Conservation (phyloP, 2,113 vertebrate species). For the Ictalurus punctatus region DNA sequence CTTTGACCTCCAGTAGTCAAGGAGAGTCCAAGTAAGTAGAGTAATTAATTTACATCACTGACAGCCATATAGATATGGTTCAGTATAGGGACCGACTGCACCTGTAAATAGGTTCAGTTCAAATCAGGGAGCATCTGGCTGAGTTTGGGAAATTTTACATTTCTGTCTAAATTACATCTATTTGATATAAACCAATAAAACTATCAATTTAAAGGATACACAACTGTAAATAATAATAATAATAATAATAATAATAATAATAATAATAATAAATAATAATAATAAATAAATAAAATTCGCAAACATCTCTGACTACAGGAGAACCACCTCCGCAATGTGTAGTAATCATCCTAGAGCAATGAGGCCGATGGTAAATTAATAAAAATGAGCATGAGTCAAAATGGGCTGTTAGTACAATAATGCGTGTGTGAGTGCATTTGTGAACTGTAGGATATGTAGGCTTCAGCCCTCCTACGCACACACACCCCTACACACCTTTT, state of each 20-base stretch:
- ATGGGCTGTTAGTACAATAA: constrained; percentile 13
- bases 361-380: constrained; percentile 11
- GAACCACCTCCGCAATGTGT: background rate
- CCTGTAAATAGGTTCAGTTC: background rate
- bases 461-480: constrained; percentile 42
- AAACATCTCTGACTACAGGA: background rate
- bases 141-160: background rate
- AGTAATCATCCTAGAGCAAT: constrained; percentile 1
- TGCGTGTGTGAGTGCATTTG: background rate
- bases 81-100: background rate
- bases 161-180: background rate
- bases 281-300: no score
- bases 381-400: constrained; percentile 23
- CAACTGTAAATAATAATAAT: background rate
- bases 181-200: background rate
- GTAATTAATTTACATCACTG: background rate
- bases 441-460: constrained; percentile 36
- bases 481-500: constrained; percentile 40
- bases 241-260: no score
- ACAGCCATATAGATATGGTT: background rate
- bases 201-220: background rate
- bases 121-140: background rate
- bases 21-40: background rate
- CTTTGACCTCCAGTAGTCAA: background rate
- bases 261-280: no score